Conservation (phyloP, 2,888 invertebrate genomes). For the Lissonota sp. region DNA sequence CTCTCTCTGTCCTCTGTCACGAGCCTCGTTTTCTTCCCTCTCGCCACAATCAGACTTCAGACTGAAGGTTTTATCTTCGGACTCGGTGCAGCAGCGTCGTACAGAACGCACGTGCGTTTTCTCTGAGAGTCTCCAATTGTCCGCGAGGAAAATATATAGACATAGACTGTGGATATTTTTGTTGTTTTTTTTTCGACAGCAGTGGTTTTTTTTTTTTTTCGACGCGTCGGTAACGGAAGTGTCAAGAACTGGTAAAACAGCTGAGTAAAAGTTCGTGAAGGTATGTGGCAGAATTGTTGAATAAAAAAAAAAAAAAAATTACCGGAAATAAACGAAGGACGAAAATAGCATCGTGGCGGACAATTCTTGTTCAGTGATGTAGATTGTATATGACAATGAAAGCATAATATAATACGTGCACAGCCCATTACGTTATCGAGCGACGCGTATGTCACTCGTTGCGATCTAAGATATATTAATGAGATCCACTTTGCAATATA, state of each 20-base stretch:
- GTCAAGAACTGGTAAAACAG: neutral
- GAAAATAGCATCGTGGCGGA: neutral
- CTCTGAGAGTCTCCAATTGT: neutral
- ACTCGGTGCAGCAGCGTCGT: conserved; percentile 39
- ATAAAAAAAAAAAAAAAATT: neutral
- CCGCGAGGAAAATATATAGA: neutral
- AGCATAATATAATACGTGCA: neutral
- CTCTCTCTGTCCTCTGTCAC: neutral
- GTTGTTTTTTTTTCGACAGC: neutral
- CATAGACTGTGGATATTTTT: neutral
- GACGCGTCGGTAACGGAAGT: neutral
- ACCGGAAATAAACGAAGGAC: neutral
- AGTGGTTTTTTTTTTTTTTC: conserved; percentile 1
- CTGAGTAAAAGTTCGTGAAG: neutral
- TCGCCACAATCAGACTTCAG: conserved; percentile 14
- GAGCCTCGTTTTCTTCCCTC: neutral
- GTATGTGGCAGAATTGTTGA: conserved; percentile 3
- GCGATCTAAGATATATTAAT: neutral
- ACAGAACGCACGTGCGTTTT: conserved; percentile 44
- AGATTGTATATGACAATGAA: no score
- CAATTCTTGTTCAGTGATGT: no score
- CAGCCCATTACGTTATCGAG: neutral
- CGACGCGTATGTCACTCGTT: neutral
- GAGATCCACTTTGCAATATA: neutral
- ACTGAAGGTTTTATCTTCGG: conserved; percentile 38